Percentiles rank a stretch among this genome's conserved stretches.
Conservation (phyloP, 2,888 invertebrate genomes). For the Sceliomorpha sp. region DNA sequence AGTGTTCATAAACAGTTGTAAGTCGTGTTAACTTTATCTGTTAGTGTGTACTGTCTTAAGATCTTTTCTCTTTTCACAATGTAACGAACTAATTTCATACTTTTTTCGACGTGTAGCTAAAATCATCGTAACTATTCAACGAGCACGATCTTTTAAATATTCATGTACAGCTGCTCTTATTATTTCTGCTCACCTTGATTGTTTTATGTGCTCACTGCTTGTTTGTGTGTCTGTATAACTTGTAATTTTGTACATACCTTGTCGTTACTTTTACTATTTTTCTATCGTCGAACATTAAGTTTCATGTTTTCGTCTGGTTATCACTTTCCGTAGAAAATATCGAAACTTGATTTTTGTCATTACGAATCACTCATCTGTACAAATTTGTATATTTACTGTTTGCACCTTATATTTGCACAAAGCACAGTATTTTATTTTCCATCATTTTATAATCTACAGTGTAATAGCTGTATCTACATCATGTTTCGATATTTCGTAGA, state of each 20-base stretch:
- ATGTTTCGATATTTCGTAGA: too few relatives aligned
- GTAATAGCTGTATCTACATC: too few relatives aligned
- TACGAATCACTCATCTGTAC: too few relatives aligned
- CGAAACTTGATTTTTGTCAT: constrained; percentile 52
- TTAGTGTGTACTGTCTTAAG: not conserved
- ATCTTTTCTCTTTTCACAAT: constrained; percentile 1
- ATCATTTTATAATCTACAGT: too few relatives aligned
- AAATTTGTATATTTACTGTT: too few relatives aligned
- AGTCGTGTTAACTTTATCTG: constrained; percentile 1
- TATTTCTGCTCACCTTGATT: constrained; percentile 13
- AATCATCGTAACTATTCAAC: constrained; percentile 13
- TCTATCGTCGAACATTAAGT: not conserved
- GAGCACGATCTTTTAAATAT: constrained; percentile 18
- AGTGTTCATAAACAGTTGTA: too few relatives aligned
- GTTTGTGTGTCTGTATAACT: constrained; percentile 29
- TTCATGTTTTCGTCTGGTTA: constrained; percentile 27
- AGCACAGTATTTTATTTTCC: too few relatives aligned
- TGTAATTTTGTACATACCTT: constrained; percentile 23
- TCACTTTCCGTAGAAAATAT: constrained; percentile 50
- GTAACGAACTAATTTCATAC: constrained; percentile 19
- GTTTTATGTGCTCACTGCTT: constrained; percentile 27
- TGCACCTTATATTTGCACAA: too few relatives aligned
- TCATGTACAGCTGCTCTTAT: constrained; percentile 3
- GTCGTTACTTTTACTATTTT: constrained; percentile 8
- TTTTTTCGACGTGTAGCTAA: constrained; percentile 1